phyloP scores from a whole-genome alignment of 2,797 vertebrate genomes.

The Labeo calbasu region DNA sequence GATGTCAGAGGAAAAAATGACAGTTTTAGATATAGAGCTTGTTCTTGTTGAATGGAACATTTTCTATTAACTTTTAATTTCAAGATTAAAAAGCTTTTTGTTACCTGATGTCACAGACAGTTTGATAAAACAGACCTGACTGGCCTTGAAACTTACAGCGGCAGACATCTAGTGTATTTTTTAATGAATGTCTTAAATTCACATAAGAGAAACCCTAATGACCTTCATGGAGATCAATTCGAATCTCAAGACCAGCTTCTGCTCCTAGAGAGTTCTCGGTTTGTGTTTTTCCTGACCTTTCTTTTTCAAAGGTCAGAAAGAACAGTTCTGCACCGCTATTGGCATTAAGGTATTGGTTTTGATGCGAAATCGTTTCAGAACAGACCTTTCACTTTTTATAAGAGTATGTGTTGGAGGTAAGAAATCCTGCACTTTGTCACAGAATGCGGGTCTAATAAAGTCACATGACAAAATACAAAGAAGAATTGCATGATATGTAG shows the following conservation, averaged over 20 bases:
- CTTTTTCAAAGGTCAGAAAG: conserved; percentile 39
- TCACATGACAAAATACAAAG: not conserved
- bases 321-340: conserved; percentile 37
- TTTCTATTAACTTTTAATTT: conserved; percentile 5
- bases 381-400: conserved; percentile 24
- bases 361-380: conserved; percentile 19
- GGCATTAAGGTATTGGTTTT: conserved; percentile 24
- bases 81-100: not conserved
- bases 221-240: conserved; percentile 31
- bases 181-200: conserved; percentile 13
- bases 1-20: not conserved
- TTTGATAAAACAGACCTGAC: not conserved
- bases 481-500: too few relatives aligned
- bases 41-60: not conserved
- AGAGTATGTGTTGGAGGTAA: conserved; percentile 1
- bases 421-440: conserved; percentile 29
- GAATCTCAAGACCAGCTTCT: conserved; percentile 4
- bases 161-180: not conserved
- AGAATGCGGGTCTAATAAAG: not conserved
- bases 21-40: not conserved
- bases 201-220: conserved; percentile 28
- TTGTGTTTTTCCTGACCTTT: conserved; percentile 47
- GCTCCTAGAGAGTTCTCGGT: conserved; percentile 7
- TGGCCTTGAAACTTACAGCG: conserved; percentile 6
- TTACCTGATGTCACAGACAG: not conserved